These are phyloP conservation scores for Paracanthobrama guichenoti DNA, from an alignment of 2,113 vertebrate species.

Conservation along the genomic window DNA sequence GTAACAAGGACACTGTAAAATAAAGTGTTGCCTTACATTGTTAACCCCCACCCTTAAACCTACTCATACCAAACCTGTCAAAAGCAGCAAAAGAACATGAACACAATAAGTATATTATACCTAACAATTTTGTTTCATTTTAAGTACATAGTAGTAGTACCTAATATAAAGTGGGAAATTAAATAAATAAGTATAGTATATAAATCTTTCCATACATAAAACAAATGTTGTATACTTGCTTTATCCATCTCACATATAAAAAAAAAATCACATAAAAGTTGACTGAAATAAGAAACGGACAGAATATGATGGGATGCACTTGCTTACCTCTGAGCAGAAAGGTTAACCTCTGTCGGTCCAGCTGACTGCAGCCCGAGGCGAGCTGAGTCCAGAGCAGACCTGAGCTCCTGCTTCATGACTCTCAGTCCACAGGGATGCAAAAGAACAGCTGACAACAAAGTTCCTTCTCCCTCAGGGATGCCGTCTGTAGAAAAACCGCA, in stretches of 20 bases:
- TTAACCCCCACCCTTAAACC: too few relatives aligned
- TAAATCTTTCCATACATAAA: not conserved
- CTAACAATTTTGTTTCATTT: too few relatives aligned
- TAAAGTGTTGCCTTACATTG: too few relatives aligned
- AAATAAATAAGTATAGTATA: not conserved
- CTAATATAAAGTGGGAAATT: not conserved
- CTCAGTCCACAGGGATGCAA: slow-evolving; percentile 14
- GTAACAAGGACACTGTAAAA: too few relatives aligned
- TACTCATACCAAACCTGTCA: not conserved
- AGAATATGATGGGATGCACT: slow-evolving; percentile 42
- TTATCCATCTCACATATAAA: slow-evolving; percentile 59
- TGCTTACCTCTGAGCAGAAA: slow-evolving; percentile 95
- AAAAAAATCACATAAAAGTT: not conserved
- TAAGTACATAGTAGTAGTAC: not conserved
- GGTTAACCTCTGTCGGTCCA: slow-evolving; percentile 94
- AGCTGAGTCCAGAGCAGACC: slow-evolving; percentile 95
- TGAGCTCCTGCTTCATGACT: slow-evolving; percentile 94
- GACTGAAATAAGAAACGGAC: not conserved
- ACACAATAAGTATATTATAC: too few relatives aligned
- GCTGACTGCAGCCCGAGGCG: slow-evolving; percentile 96
- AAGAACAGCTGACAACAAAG: not conserved
- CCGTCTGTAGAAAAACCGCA: not conserved
- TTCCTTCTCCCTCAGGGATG: slow-evolving; percentile 11
- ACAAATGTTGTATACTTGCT: slow-evolving; percentile 54
- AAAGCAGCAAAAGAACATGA: not conserved